These are phyloP conservation scores for Urocitellus parryii DNA, from an alignment of 2,113 vertebrate genomes.

Conservation along the genomic window DNA sequence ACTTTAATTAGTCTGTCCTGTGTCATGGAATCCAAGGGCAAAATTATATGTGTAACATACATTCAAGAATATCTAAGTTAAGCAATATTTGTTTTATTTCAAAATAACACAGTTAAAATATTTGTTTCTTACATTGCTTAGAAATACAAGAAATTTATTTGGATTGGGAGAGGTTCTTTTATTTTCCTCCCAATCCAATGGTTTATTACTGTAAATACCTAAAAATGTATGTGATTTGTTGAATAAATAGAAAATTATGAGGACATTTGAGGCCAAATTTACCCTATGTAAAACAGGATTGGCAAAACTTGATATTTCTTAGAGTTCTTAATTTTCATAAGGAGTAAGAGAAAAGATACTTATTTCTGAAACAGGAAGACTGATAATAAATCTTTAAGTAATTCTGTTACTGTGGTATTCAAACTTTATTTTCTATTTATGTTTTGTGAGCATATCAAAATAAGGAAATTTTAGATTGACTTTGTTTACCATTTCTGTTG, in stretches of 20 bases:
- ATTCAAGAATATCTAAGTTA: neutral
- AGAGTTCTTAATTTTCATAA: constrained; percentile 40
- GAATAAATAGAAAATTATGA: constrained; percentile 37
- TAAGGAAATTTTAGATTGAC: neutral
- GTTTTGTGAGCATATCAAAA: constrained; percentile 32
- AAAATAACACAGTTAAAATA: neutral
- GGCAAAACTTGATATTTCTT: constrained; percentile 3
- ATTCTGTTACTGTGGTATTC: neutral
- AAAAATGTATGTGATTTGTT: neutral
- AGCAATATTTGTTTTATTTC: neutral
- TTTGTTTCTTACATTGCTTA: constrained; percentile 12
- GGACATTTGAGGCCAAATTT: neutral
- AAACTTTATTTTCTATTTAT: constrained; percentile 29
- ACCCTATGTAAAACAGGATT: neutral
- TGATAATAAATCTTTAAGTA: neutral
- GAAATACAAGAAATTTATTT: constrained; percentile 31
- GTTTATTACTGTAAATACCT: constrained; percentile 30
- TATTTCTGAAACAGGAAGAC: constrained; percentile 9
- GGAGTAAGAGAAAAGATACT: constrained; percentile 27
- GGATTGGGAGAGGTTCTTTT: neutral
- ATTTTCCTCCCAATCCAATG: neutral
- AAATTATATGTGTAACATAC: neutral
- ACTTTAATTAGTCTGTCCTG: neutral
- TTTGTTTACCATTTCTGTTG: constrained; percentile 32
- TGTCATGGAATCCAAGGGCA: neutral